A percentile compares a stretch with the other conserved stretches of the same genome.
Evolutionary conservation across 2,888 invertebrate species (phyloP).

Genomic region (Geophilus truncorum): DNA sequence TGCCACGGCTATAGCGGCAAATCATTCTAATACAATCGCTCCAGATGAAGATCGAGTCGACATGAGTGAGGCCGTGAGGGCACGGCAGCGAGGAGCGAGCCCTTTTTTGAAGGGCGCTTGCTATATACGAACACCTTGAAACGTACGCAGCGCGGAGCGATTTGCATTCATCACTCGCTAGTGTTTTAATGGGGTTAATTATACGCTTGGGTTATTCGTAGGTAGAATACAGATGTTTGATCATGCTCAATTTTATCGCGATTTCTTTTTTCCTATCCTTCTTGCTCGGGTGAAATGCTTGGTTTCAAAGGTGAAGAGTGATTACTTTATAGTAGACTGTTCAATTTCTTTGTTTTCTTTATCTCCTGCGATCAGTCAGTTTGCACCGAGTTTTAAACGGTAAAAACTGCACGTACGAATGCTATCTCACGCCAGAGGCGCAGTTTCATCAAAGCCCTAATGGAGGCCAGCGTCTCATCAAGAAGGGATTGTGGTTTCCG

Average conservation of each 20-base stretch:
- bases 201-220: background rate
- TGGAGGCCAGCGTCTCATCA: slow-evolving; percentile 10
- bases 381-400: background rate
- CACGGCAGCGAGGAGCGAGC: background rate
- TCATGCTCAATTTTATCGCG: background rate
- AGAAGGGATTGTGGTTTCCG: slow-evolving; percentile 15
- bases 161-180: background rate
- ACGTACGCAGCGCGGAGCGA: background rate
- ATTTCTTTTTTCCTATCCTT: background rate
- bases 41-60: background rate
- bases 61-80: background rate
- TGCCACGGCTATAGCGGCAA: background rate
- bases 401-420: background rate
- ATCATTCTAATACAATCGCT: slow-evolving; percentile 23
- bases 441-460: slow-evolving; percentile 7
- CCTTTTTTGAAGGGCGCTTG: background rate
- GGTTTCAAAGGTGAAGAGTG: background rate
- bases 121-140: background rate
- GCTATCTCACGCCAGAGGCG: background rate
- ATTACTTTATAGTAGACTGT: background rate
- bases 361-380: background rate
- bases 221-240: background rate
- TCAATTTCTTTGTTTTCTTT: slow-evolving; percentile 14
- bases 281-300: background rate
- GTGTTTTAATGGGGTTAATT: slow-evolving; percentile 4